Base-by-base conservation (phyloP, 1,140 invertebrate genomes). In the Notospermus geniculatus region DNA sequence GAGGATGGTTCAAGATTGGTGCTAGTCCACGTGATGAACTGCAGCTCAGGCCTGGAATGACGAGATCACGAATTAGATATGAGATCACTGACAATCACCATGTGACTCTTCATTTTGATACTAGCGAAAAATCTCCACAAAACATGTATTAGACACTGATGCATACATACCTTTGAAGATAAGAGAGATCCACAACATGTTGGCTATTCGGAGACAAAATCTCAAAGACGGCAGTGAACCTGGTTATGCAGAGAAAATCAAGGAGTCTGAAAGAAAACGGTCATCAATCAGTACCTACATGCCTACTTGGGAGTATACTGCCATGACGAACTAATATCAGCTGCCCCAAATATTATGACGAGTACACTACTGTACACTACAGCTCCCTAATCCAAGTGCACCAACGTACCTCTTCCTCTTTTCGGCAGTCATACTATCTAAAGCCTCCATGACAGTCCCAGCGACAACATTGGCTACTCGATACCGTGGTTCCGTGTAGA, bases 191-290 rank as follows among this genome's bases (percentile, higher is more conserved):
- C 56, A 81, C 82, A 23, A 84, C 77, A 71, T 84, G 83, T 68
- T 84, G 83, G 67, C 82, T 78, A 17, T 66, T 61, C 15, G 83
- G 83, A 29, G 80, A 73, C 2, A 84, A 68, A 59, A 84, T 74
- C 67, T 84, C 83, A 74, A 80, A 77, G 9, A 83, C 76, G 19
- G 74, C 76, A 41, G 83, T 84, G 59, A 76, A 80, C 19, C 68
- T 62, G 63, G 73, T 75, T 11, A 46, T 25, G 4, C 62, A 66
- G 29, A 80, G 61, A 70, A 80, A 80, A 32, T 63, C 55, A 52
- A 79, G 59, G 27, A 80, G 57, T 46, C 71, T 76, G 61, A 28
- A 62, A 63, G 52, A 54, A 9, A 17, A 19, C 13, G 25, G 52
- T 23, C 15, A 61, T n/a, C 19, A 53, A 32, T 25, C 9, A n/a